Percentiles rank a stretch among this genome's conserved stretches.
Conservation (phyloP, 2,797 vertebrate species). For the Malurus splendens region DNA sequence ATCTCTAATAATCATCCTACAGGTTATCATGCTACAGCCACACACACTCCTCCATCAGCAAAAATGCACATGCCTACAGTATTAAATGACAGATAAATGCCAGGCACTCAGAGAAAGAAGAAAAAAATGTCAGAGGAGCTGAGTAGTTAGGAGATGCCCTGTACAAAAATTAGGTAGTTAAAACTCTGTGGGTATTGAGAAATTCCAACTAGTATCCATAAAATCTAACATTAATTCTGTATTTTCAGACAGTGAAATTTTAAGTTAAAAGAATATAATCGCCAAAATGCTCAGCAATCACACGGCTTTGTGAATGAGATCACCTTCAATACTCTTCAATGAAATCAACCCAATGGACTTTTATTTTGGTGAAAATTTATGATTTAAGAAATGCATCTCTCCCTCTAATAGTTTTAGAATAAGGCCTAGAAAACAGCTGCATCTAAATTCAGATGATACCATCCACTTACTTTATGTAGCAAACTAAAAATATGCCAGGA, state of each 20-base stretch:
- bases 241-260: background rate
- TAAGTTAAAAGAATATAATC: background rate
- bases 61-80: background rate
- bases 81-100: background rate
- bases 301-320: background rate
- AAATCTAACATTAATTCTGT: background rate
- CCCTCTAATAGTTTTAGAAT: background rate
- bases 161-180: background rate
- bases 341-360: background rate
- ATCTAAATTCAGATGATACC: constrained; percentile 2
- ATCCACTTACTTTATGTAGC: background rate
- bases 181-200: background rate
- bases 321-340: background rate
- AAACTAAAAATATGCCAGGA: constrained; percentile 9
- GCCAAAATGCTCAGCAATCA: background rate
- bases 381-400: background rate
- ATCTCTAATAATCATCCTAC: background rate
- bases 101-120: background rate
- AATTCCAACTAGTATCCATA: background rate
- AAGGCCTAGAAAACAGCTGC: background rate
- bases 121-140: background rate
- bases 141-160: background rate
- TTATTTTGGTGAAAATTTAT: background rate
- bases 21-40: background rate
- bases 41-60: background rate